A percentile compares a stretch with the other conserved stretches of the same genome.
Conservation (phyloP, 2,888 invertebrate genomes). For the Allolobophora icterica region DNA sequence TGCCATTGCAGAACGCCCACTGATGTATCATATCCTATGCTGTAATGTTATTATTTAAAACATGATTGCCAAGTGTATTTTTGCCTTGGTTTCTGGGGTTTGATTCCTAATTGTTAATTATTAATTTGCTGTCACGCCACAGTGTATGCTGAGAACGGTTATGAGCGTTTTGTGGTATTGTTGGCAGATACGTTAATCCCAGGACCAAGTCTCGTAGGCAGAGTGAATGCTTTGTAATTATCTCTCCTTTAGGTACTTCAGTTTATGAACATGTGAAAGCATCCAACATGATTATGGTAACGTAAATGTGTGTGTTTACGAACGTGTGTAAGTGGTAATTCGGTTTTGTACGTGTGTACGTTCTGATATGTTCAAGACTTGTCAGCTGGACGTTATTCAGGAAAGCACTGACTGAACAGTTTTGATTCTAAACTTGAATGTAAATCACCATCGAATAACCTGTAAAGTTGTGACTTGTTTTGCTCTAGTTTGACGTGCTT, state of each 20-base stretch:
- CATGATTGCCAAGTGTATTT: background rate
- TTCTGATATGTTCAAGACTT: background rate
- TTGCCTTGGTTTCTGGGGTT: background rate
- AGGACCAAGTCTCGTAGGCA: background rate
- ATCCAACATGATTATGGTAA: background rate
- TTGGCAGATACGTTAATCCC: background rate
- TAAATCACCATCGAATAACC: background rate
- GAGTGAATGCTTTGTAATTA: background rate
- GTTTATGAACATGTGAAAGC: background rate
- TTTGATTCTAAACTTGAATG: constrained; percentile 9
- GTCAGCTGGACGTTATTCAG: background rate
- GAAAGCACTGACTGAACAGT: constrained; percentile 1
- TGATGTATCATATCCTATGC: background rate
- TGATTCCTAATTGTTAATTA: background rate
- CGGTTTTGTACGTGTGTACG: background rate
- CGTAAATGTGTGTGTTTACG: constrained; percentile 17
- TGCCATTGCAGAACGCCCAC: background rate
- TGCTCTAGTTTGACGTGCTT: no score
- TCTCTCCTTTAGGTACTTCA: background rate
- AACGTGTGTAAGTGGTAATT: background rate
- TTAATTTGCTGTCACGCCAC: background rate
- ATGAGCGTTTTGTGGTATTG: background rate
- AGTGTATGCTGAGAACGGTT: background rate
- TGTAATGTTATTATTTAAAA: background rate
- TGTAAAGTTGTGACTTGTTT: background rate